phyloP scores from a whole-genome alignment of 2,797 vertebrate species.

The Tapirus indicus region DNA sequence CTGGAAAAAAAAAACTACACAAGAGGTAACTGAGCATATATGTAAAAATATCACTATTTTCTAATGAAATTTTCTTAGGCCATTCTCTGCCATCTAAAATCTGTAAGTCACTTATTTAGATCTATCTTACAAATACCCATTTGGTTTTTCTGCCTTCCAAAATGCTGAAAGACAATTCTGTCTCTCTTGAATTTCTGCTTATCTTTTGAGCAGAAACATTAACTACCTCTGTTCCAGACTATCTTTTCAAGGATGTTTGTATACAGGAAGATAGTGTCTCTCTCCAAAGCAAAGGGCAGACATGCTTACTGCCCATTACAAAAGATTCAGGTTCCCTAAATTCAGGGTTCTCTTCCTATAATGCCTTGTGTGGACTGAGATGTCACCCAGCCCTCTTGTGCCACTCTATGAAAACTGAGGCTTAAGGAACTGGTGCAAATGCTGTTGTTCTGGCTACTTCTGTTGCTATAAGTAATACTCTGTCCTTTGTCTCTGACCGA shows the following conservation, averaged over 20 bases:
- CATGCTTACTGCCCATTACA: background rate
- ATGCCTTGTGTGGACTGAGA: background rate
- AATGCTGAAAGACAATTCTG: background rate
- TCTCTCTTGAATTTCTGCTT: background rate
- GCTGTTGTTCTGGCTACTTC: background rate
- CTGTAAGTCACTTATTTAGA: background rate
- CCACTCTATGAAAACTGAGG: background rate
- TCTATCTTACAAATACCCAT: background rate
- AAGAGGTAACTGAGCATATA: background rate
- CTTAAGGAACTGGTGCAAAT: background rate
- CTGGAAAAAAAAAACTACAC: background rate
- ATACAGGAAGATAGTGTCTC: background rate
- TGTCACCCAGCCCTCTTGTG: background rate
- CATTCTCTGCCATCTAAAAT: background rate
- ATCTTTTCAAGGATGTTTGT: background rate
- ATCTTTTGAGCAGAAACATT: background rate
- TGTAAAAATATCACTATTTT: background rate
- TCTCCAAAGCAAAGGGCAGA: background rate
- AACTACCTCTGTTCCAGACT: background rate
- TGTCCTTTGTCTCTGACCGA: background rate
- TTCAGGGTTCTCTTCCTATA: background rate
- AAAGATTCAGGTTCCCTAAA: background rate
- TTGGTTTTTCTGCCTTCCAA: slow-evolving; percentile 20
- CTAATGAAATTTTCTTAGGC: background rate
- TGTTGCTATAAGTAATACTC: background rate